Conservation (phyloP, 2,888 invertebrate genomes). For the Agrochola lota region DNA sequence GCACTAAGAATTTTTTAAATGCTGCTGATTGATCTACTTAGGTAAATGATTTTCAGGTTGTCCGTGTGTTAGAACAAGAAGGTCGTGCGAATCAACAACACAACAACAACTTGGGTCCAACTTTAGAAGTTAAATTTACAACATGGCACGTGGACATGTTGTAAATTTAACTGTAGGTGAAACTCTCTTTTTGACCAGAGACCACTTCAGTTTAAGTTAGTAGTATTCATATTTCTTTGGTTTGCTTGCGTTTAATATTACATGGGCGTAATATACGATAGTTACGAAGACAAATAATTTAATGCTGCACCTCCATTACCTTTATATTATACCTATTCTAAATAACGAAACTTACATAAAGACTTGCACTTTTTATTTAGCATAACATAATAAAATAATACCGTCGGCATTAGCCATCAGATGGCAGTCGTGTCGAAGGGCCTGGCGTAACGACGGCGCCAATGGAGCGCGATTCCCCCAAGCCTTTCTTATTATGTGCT, state of each 20-base stretch:
- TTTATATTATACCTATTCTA: neutral
- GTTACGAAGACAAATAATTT: neutral
- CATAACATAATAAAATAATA: constrained; percentile 21
- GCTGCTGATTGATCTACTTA: neutral
- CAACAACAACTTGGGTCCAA: neutral
- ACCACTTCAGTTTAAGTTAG: neutral
- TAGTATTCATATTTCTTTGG: neutral
- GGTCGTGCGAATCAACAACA: neutral
- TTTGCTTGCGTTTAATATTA: neutral
- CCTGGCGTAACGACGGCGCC: constrained; percentile 81
- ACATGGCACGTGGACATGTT: too few relatives aligned
- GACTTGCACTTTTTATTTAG: constrained; percentile 21
- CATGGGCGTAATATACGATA: neutral
- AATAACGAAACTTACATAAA: neutral
- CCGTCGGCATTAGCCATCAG: constrained; percentile 69
- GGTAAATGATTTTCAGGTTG: neutral
- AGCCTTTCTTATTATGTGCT: constrained; percentile 86
- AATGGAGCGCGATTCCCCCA: constrained; percentile 89
- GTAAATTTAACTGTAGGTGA: neutral
- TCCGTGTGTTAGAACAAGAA: neutral
- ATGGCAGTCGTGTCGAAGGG: constrained; percentile 78
- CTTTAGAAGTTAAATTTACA: too few relatives aligned
- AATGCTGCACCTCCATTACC: neutral
- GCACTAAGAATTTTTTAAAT: neutral
- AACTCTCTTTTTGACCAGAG: neutral